Conservation (phyloP, 2,888 invertebrate genomes). For the Lissonota sp. region DNA sequence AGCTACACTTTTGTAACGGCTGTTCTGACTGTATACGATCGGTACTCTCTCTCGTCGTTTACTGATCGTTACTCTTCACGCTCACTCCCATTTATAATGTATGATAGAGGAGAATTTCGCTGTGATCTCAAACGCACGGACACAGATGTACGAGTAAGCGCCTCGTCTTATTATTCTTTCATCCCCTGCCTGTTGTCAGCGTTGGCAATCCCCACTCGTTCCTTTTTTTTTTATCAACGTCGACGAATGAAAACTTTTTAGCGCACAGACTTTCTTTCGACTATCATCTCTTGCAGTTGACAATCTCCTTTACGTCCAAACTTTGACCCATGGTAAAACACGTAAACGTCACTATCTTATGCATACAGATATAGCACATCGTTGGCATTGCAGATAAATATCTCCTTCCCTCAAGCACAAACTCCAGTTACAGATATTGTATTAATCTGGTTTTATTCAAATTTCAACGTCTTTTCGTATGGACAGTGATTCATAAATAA, state of each 20-base stretch:
- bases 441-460: constrained; percentile 18
- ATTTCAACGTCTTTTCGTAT: not conserved
- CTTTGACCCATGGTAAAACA: constrained; percentile 33
- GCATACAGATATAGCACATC: constrained; percentile 1
- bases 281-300: constrained; percentile 17
- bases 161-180: constrained; percentile 11
- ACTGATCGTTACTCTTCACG: not conserved
- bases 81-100: not conserved
- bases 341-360: not conserved
- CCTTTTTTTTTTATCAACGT: not conserved
- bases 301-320: constrained; percentile 17
- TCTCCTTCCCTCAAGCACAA: not conserved
- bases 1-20: not conserved
- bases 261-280: constrained; percentile 7
- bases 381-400: not conserved
- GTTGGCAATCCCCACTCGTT: not conserved
- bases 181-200: not conserved
- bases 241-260: not conserved
- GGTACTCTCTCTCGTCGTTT: constrained; percentile 13
- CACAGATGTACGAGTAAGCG: not conserved
- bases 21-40: constrained; percentile 20
- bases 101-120: not conserved
- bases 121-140: not conserved
- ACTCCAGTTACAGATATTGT: not conserved
- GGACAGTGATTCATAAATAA: not conserved